phyloP scores from a whole-genome alignment of 1,140 invertebrate genomes.

The Gerris buenoi region DNA sequence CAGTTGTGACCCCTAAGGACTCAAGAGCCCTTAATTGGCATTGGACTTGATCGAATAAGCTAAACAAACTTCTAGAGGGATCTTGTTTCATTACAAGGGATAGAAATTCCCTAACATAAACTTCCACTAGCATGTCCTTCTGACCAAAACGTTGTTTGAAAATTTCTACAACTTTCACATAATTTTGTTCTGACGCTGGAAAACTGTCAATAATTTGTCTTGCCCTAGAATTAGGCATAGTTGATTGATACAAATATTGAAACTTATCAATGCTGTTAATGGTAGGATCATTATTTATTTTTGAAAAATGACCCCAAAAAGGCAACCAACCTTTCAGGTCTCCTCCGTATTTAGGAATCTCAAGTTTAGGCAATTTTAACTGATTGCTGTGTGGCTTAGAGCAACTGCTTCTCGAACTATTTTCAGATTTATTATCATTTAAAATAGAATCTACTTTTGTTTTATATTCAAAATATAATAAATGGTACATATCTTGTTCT shows the following conservation, averaged over 20 bases:
- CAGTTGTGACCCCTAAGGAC: conserved; percentile 6
- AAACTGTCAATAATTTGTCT: conserved; percentile 21
- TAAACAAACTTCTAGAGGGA: too few relatives aligned
- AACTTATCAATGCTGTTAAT: conserved; percentile 23
- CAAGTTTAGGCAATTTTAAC: conserved; percentile 4
- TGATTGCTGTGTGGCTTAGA: background rate
- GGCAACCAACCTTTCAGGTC: conserved; percentile 23
- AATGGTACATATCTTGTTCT: background rate
- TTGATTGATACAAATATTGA: background rate
- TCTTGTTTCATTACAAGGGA: conserved; percentile 12
- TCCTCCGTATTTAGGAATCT: conserved; percentile 24
- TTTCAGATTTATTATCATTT: background rate
- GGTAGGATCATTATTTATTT: conserved; percentile 21
- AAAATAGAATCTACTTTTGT: background rate
- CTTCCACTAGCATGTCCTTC: conserved; percentile 25
- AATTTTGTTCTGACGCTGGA: conserved; percentile 23
- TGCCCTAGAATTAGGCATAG: conserved; percentile 12
- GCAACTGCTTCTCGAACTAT: too few relatives aligned
- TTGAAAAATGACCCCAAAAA: conserved; percentile 26
- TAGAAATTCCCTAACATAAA: conserved; percentile 27
- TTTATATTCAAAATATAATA: background rate
- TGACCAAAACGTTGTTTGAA: conserved; percentile 24
- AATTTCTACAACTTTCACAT: conserved; percentile 22
- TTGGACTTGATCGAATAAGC: background rate
- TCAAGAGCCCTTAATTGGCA: conserved; percentile 6